Conservation (phyloP, 1,140 invertebrate genomes). For the Trachelipus rathkii region DNA sequence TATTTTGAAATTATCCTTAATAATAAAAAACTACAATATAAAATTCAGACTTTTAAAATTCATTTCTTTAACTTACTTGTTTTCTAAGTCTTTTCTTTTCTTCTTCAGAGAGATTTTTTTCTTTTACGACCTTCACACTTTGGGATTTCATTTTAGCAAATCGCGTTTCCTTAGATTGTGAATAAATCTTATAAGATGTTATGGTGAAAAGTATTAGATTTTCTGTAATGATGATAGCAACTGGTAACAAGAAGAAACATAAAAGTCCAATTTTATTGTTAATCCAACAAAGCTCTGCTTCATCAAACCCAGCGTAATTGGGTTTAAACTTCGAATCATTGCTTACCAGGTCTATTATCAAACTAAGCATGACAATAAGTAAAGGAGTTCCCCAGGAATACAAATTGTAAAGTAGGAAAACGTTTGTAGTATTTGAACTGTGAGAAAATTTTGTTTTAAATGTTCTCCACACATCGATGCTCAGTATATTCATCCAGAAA, state of each 20-base stretch:
- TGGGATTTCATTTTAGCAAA: slow-evolving; percentile 32
- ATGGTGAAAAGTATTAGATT: slow-evolving; percentile 52
- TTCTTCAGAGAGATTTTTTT: too few relatives aligned
- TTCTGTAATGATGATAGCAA: slow-evolving; percentile 49
- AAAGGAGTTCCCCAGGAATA: slow-evolving; percentile 50
- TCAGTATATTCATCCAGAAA: slow-evolving; percentile 95
- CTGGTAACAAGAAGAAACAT: slow-evolving; percentile 52
- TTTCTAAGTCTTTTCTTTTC: too few relatives aligned
- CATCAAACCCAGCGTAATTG: slow-evolving; percentile 22
- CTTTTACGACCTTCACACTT: slow-evolving; percentile 10
- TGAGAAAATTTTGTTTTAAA: slow-evolving; percentile 48
- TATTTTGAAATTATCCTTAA: too few relatives aligned
- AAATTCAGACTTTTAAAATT: too few relatives aligned
- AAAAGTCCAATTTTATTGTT: slow-evolving; percentile 39
- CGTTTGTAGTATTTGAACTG: slow-evolving; percentile 3
- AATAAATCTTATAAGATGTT: slow-evolving; percentile 47
- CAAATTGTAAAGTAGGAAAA: slow-evolving; percentile 46
- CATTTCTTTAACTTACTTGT: too few relatives aligned
- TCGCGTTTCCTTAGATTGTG: slow-evolving; percentile 35
- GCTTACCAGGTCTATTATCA: slow-evolving; percentile 49
- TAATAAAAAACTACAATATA: too few relatives aligned
- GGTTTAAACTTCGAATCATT: slow-evolving; percentile 47
- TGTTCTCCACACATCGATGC: slow-evolving; percentile 92
- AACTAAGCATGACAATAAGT: slow-evolving; percentile 46
- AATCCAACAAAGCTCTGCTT: background rate